Conservation (phyloP, 37 sponge, comb jelly and placozoan genomes). For the Oopsacas minuta region DNA sequence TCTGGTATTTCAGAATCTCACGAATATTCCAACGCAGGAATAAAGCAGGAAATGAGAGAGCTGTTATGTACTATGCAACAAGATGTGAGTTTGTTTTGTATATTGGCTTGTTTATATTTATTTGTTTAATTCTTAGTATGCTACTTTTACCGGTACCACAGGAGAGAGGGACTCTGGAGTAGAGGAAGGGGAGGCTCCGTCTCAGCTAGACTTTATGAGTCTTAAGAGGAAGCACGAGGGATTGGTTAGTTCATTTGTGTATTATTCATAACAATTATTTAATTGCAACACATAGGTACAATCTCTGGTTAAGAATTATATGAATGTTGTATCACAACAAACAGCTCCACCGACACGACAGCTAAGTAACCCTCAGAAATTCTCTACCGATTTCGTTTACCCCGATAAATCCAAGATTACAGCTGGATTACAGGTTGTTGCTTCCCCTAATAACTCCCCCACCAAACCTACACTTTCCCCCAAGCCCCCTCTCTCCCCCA, state of each 20-base stretch:
- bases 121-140: not conserved
- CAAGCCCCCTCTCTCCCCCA: not conserved
- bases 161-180: not conserved
- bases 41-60: not conserved
- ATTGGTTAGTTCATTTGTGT: not conserved
- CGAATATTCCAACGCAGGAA: not conserved
- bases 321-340: not conserved
- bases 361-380: no score
- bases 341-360: no score
- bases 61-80: slow-evolving; percentile 1
- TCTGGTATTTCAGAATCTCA: not conserved
- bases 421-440: not conserved
- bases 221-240: slow-evolving; percentile 15
- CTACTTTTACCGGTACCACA: not conserved
- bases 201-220: slow-evolving; percentile 1
- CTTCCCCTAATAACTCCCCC: not conserved
- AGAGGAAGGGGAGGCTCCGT: not conserved
- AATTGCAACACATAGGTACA: not conserved
- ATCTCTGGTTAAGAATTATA: not conserved
- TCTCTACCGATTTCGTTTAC: no score
- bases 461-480: not conserved
- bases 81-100: not conserved
- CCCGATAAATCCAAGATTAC: no score
- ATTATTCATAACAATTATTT: not conserved
- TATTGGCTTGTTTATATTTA: not conserved